Base-by-base conservation (phyloP, 2,888 invertebrate species). In the Papilio elwesi region DNA sequence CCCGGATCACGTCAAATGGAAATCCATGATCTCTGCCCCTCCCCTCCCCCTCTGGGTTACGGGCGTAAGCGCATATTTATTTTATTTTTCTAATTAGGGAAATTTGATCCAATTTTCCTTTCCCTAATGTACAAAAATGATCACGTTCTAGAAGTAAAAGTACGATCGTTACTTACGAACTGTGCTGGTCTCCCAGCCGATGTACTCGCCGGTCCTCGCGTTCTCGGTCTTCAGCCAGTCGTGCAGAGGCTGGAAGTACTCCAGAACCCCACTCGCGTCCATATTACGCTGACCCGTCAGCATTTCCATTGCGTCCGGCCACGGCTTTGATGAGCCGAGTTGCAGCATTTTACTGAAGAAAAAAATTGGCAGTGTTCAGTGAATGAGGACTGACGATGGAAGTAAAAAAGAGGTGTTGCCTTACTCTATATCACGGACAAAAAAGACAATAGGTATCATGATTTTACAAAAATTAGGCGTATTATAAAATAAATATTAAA, bases 271-370 rank as follows among this genome's bases (percentile, higher is more conserved):
- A 59, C 94, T 93, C 12, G 96, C 96, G 77, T 96, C 96, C 96
- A 97, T 96, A 68, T 93, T 89, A 81, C 96, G 85, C 74, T 95
- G 94, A 0, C 96, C 97, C 0, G 97, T 97, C 2, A 97, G 85
- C 9, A 93, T 93, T 82, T 96, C 95, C 95, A 98, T 95, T 2
- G 96, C 97, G 70, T 97, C 96, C 15, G 95, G 95, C 96, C 96
- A 97, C 0, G 96, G 95, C 78, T 92, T 94, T 0, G 96, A 96
- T 0, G 95, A 94, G 11, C 96, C 96, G 87, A 96, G 84, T 82
- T 94, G 90, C 5, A 95, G 89, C 95, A 95, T 95, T 83, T 95
- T 90, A n/a, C 95, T 95, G 75, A 80, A 82, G n/a, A n/a, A n/a
- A n/a, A n/a, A n/a, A n/a, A n/a, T n/a, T n/a, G n/a, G n/a, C n/a